Percentiles rank a stretch among this genome's conserved stretches.
These are phyloP conservation scores for Diacarnus erythraeanus DNA, from an alignment of 37 sponge, comb jelly and placozoan species.

Conservation along the genomic window DNA sequence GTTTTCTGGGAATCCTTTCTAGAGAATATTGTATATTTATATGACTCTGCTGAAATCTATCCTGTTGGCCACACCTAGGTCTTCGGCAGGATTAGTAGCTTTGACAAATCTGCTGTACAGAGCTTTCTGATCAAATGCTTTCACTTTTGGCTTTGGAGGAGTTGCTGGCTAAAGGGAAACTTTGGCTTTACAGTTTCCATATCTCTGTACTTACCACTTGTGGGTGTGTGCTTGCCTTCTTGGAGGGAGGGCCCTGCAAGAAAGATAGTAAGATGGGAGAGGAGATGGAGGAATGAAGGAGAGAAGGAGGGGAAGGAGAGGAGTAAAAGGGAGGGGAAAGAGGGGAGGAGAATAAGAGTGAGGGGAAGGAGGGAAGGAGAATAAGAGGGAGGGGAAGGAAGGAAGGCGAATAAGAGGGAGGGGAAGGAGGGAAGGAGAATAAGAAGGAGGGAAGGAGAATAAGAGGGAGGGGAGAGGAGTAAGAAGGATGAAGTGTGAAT, in stretches of 20 bases:
- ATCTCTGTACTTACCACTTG: conserved; percentile 2
- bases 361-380: not conserved
- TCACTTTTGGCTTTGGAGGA: conserved; percentile 24
- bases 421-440: not conserved
- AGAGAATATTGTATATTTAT: not conserved
- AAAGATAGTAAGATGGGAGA: too few species aligned
- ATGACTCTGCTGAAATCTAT: not conserved
- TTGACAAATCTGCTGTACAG: conserved; percentile 45
- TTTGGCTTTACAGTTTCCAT: too few species aligned
- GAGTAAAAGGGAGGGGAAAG: too few species aligned
- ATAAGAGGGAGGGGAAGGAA: not conserved
- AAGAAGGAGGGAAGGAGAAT: not conserved
- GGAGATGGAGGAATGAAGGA: not conserved
- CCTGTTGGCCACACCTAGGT: conserved; percentile 4
- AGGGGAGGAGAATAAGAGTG: not conserved
- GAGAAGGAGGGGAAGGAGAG: not conserved
- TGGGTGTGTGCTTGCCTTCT: conserved; percentile 12
- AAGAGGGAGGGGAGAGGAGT: not conserved
- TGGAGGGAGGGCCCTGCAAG: conserved; percentile 40
- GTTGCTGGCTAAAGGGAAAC: not conserved
- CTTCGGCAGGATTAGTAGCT: conserved; percentile 14
- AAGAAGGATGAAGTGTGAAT: not conserved
- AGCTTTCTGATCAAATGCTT: conserved; percentile 23
- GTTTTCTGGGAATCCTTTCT: not conserved
- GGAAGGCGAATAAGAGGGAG: too few species aligned